phyloP scores from a whole-genome alignment of 2,888 invertebrate species.

The Mechanitis mazaeus region DNA sequence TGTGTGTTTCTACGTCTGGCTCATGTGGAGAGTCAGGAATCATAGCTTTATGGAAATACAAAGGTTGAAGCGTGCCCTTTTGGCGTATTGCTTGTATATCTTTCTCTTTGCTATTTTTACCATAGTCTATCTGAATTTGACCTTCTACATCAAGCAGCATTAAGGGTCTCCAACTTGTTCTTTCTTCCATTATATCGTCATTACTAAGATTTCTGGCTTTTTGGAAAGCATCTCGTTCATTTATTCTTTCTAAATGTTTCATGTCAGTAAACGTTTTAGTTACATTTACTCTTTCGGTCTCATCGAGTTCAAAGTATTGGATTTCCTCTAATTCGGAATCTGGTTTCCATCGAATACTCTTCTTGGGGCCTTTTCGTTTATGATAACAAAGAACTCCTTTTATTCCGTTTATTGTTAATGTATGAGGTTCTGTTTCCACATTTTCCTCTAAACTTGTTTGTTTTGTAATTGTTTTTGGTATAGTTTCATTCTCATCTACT shows the following conservation, averaged over 20 bases:
- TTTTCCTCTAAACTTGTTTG: slow-evolving; percentile 44
- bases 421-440: slow-evolving; percentile 62
- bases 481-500: slow-evolving; percentile 43
- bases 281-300: slow-evolving; percentile 96
- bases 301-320: slow-evolving; percentile 95
- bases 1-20: slow-evolving; percentile 89
- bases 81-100: slow-evolving; percentile 92
- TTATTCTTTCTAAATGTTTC: slow-evolving; percentile 91
- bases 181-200: slow-evolving; percentile 89
- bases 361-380: slow-evolving; percentile 86
- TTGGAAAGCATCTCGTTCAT: slow-evolving; percentile 90
- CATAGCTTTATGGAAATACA: slow-evolving; percentile 88
- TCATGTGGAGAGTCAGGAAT: slow-evolving; percentile 92
- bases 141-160: slow-evolving; percentile 82
- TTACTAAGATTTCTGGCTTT: slow-evolving; percentile 84
- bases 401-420: slow-evolving; percentile 76
- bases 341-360: slow-evolving; percentile 87
- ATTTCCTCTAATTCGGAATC: slow-evolving; percentile 88
- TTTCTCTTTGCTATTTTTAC: slow-evolving; percentile 90
- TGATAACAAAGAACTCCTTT: slow-evolving; percentile 86
- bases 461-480: slow-evolving; percentile 32
- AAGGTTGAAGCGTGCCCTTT: slow-evolving; percentile 86
- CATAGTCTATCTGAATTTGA: slow-evolving; percentile 80
- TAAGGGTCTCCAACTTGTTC: slow-evolving; percentile 85
- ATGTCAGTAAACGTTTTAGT: slow-evolving; percentile 93